Evolutionary conservation across 2,113 vertebrate genomes (phyloP).

Genomic region (Microtus richardsoni): DNA sequence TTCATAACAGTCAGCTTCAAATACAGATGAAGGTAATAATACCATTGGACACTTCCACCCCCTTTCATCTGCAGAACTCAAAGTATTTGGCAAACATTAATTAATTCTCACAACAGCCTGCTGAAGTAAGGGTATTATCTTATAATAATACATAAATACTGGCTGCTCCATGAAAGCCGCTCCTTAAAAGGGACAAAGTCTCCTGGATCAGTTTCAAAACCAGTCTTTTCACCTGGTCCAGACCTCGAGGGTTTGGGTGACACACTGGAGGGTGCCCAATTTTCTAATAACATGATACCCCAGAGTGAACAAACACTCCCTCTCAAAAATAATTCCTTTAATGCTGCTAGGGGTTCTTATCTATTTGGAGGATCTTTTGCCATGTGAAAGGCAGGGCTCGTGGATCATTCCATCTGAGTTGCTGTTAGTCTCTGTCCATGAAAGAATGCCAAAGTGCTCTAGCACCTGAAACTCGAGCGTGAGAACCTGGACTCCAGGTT

Average conservation of each 20-base stretch:
- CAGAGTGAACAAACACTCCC: background rate
- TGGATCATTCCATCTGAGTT: background rate
- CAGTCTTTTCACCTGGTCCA: constrained; percentile 77
- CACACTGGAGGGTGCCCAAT: constrained; percentile 28
- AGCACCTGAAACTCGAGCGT: background rate
- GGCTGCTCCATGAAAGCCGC: constrained; percentile 78
- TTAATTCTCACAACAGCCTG: constrained; percentile 76
- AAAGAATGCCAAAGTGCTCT: constrained; percentile 20
- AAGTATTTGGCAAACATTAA: constrained; percentile 80
- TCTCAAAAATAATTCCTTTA: constrained; percentile 44
- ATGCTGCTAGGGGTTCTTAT: constrained; percentile 33
- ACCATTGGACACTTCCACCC: constrained; percentile 57
- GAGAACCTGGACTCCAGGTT: constrained; percentile 40
- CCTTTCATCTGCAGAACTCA: constrained; percentile 79
- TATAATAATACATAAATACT: constrained; percentile 82
- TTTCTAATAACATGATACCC: constrained; percentile 64
- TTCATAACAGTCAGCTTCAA: constrained; percentile 66
- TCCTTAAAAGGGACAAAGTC: constrained; percentile 78
- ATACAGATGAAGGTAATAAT: constrained; percentile 72
- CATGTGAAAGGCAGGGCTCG: background rate
- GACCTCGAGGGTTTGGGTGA: constrained; percentile 65
- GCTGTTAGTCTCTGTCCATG: background rate
- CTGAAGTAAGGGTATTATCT: constrained; percentile 78
- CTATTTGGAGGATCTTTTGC: constrained; percentile 46
- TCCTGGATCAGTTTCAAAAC: constrained; percentile 78